Percentiles rank a stretch among this genome's conserved stretches.
Evolutionary conservation across 2,888 invertebrate genomes (phyloP).

Genomic region (Spialia ferax): DNA sequence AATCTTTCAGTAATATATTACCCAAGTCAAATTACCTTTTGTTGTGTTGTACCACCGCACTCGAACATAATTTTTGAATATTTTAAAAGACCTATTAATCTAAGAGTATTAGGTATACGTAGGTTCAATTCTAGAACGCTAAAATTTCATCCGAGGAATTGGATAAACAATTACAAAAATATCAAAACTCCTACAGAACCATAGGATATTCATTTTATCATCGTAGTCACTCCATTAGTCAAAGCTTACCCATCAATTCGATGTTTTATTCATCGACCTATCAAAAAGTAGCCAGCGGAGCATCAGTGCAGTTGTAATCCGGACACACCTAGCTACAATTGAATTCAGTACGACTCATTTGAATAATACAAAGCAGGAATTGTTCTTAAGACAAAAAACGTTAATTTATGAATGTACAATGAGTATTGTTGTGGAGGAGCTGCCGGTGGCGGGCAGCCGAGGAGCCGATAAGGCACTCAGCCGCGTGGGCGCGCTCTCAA

Average conservation of each 20-base stretch:
- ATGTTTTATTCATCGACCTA: conserved; percentile 50
- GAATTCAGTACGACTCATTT: conserved; percentile 61
- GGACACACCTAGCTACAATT: conserved; percentile 56
- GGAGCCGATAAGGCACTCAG: conserved; percentile 57
- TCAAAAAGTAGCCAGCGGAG: conserved; percentile 48
- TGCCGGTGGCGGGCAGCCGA: conserved; percentile 51
- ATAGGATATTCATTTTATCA: conserved; percentile 1
- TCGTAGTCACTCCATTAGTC: conserved; percentile 23
- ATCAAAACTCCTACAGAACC: not conserved
- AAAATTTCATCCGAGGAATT: too few relatives aligned
- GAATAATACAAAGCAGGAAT: conserved; percentile 65
- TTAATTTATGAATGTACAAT: conserved; percentile 61
- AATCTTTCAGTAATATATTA: conserved; percentile 8
- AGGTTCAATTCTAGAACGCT: too few relatives aligned
- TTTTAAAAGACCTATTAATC: not conserved
- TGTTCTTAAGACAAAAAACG: conserved; percentile 62
- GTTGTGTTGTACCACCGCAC: not conserved
- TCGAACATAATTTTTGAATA: not conserved
- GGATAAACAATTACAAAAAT: not conserved
- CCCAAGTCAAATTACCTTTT: not conserved
- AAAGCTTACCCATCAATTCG: conserved; percentile 27
- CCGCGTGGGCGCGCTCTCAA: conserved; percentile 82
- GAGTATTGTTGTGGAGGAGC: conserved; percentile 61
- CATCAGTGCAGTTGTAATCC: conserved; percentile 52
- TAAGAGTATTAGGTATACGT: too few relatives aligned